Evolutionary conservation across 2,113 vertebrate species (phyloP).

Genomic region (Pelecanoides urinatrix): DNA sequence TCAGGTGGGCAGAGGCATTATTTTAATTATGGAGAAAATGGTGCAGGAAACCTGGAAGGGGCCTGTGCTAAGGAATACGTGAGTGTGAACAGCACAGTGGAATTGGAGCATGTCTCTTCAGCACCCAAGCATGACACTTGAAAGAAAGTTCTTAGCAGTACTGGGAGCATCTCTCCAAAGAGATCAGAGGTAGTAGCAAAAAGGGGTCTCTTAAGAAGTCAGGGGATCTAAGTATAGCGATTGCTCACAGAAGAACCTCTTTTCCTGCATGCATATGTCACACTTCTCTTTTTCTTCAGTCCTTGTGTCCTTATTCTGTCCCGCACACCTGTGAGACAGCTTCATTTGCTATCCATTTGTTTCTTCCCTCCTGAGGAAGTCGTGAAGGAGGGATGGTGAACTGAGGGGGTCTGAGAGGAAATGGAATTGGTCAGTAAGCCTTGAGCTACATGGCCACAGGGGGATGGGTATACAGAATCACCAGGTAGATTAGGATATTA

Average conservation of each 20-base stretch:
- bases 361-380: not conserved
- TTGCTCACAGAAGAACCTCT: not conserved
- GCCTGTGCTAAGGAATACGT: accelerated
- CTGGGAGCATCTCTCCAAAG: not conserved
- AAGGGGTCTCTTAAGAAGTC: not conserved
- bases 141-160: not conserved
- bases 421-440: not conserved
- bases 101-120: not conserved
- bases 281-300: not conserved
- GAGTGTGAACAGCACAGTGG: not conserved
- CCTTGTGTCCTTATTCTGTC: not conserved
- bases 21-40: not conserved
- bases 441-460: not conserved
- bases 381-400: not conserved
- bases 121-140: not conserved
- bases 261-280: not conserved
- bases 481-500: not conserved
- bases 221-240: not conserved
- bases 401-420: no score
- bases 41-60: accelerated
- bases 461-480: not conserved
- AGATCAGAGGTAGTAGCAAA: not conserved
- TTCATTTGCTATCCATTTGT: not conserved
- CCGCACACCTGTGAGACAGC: not conserved
- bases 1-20: not conserved